A percentile compares a stretch with the other conserved stretches of the same genome.
phyloP scores from a whole-genome alignment of 1,140 invertebrate species.

The Brachionus manjavacas region DNA sequence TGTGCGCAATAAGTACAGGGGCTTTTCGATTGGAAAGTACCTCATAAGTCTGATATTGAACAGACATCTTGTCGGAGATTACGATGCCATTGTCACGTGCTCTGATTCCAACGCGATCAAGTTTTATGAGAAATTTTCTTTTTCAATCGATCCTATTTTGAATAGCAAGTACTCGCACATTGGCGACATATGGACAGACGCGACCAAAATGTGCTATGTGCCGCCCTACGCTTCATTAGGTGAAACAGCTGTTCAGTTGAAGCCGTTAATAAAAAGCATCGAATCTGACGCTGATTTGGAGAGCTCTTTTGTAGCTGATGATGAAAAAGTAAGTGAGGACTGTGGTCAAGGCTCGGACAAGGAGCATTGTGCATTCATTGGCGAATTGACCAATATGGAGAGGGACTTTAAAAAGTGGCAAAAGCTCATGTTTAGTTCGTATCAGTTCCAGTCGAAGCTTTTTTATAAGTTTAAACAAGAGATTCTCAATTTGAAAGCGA shows the following conservation, averaged over 20 bases:
- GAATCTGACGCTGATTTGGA: not conserved
- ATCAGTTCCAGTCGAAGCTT: conserved; percentile 33
- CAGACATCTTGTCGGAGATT: conserved; percentile 1
- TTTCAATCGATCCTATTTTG: conserved; percentile 5
- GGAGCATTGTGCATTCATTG: not conserved
- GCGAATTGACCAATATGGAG: not conserved
- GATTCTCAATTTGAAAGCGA: conserved; percentile 25
- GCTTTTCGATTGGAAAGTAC: not conserved
- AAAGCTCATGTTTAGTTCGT: conserved; percentile 21
- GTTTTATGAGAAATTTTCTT: conserved; percentile 32
- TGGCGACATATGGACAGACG: conserved; percentile 27
- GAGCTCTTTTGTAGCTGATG: not conserved
- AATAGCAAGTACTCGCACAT: conserved; percentile 32
- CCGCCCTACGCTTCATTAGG: not conserved
- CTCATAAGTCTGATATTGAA: conserved; percentile 29
- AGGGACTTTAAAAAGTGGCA: conserved; percentile 26
- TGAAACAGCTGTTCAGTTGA: not conserved
- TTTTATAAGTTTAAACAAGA: conserved; percentile 29
- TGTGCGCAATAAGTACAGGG: conserved; percentile 23
- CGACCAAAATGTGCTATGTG: conserved; percentile 37
- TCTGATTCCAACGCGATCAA: conserved; percentile 26
- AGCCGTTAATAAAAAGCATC: not conserved
- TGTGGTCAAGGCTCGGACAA: not conserved
- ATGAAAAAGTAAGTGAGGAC: not conserved
- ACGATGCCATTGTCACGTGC: conserved; percentile 25